These are phyloP conservation scores for Toxotes jaculatrix DNA, from an alignment of 2,113 vertebrate genomes.

Conservation along the genomic window DNA sequence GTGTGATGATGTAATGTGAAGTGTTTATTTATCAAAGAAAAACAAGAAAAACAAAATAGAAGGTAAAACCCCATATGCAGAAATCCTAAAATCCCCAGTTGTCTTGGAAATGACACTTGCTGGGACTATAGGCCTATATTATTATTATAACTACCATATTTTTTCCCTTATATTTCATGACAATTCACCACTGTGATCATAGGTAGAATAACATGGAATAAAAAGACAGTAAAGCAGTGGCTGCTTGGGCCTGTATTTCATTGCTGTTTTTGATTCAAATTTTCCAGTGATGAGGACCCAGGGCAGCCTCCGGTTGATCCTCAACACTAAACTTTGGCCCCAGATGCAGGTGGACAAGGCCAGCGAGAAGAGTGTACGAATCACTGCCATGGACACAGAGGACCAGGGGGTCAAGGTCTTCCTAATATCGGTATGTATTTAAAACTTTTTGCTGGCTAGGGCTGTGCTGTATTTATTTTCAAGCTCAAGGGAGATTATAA, in stretches of 20 bases:
- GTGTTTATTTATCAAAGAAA: background rate
- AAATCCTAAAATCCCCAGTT: background rate
- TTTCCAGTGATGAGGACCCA: constrained; percentile 98
- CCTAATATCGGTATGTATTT: constrained; percentile 91
- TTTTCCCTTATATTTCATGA: background rate
- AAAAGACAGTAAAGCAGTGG: background rate
- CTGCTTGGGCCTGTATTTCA: background rate
- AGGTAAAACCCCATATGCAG: background rate
- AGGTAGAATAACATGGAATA: background rate
- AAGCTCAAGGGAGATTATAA: too few relatives aligned
- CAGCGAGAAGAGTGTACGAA: constrained; percentile 97
- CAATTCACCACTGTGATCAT: background rate
- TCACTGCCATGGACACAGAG: constrained; percentile 98
- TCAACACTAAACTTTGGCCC: constrained; percentile 99
- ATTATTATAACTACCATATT: background rate
- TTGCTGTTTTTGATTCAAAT: background rate
- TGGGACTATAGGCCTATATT: background rate
- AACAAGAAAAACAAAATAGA: background rate
- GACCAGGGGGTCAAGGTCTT: constrained; percentile 99
- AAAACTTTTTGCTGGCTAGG: background rate
- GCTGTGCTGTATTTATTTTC: background rate
- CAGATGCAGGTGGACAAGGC: constrained; percentile 99
- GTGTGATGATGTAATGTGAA: background rate
- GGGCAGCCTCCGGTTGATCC: constrained; percentile 95
- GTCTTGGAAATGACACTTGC: background rate